A percentile compares a stretch with the other conserved stretches of the same genome.
phyloP scores from a whole-genome alignment of 1,140 invertebrate species.

The Tenebrio molitor region DNA sequence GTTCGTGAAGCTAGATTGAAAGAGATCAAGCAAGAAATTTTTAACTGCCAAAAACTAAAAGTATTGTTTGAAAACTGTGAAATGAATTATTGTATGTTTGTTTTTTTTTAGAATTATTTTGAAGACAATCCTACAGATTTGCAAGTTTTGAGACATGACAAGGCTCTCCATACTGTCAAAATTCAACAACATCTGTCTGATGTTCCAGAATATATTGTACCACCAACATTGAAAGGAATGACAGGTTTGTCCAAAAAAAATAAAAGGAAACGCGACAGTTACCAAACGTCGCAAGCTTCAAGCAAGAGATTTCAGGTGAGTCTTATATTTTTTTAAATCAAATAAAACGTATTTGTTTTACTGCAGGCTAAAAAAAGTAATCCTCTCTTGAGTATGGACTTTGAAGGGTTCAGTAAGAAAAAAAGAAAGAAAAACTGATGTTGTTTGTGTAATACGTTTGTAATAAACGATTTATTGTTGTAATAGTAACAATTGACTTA shows the following conservation, averaged over 20 bases:
- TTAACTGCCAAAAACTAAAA: constrained; percentile 94
- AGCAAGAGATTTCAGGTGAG: constrained; percentile 56
- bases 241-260: constrained; percentile 67
- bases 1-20: constrained; percentile 93
- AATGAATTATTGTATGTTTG: background rate
- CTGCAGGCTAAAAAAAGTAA: constrained; percentile 59
- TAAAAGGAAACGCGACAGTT: constrained; percentile 63
- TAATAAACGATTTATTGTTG: too few relatives aligned
- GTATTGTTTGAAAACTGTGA: constrained; percentile 66
- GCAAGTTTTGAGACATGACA: constrained; percentile 91
- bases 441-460: too few relatives aligned
- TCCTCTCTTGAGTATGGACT: constrained; percentile 63
- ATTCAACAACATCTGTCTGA: constrained; percentile 89
- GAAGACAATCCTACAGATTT: constrained; percentile 95
- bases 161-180: constrained; percentile 88
- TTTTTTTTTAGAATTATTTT: constrained; percentile 83
- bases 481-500: too few relatives aligned
- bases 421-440: constrained; percentile 53
- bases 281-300: constrained; percentile 50
- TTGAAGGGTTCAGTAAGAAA: constrained; percentile 63
- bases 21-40: constrained; percentile 95
- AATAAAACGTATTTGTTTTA: too few relatives aligned
- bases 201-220: constrained; percentile 95
- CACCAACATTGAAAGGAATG: constrained; percentile 78
- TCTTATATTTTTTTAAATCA: constrained; percentile 5